Base-by-base conservation (phyloP, 1,140 invertebrate genomes). In the Dendrolimus kikuchii region DNA sequence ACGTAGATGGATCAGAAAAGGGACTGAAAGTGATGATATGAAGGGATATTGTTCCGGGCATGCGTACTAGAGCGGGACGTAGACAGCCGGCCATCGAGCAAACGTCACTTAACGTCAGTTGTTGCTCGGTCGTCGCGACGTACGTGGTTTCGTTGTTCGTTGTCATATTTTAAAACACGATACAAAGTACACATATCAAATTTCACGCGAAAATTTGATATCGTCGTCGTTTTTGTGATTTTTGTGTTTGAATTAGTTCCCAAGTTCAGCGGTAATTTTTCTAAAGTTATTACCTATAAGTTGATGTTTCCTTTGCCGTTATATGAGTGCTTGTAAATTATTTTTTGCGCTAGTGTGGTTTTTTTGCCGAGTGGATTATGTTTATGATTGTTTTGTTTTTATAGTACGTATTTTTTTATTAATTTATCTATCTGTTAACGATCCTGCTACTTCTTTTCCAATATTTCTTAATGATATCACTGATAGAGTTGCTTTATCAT, bases 151-250 rank as follows among this genome's bases (percentile, higher is more conserved):
- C 45, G 43, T 46, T 44, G 57, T 53, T 37, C 42, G 55, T 52
- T 54, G 59, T 49, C 46, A 46, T 59, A 41, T 52, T 55, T 50
- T 23, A 23, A 23, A 23, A 23, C 9, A 47, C 62, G 67, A 62
- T 62, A 70, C 68, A 23, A 23, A 63, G 71, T 75, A 77, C 79
- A 82, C 79, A 80, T 85, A 81, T 86, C 78, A 77, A 81, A 81
- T 86, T 86, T 86, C 78, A 79, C 66, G 70, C 69, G 77, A 86
- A 86, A 86, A 79, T 86, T 83, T 81, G 82, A 86, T 86, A 81
- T 82, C 56, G 82, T 86, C 67, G 80, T 85, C 74, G 60, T 68
- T 72, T 78, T 57, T 78, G 79, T 82, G 77, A 55, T 59, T 58
- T 53, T 63, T 74, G 74, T 79, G 80, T 72, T 70, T 66, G 55